Evolutionary conservation across 2,797 vertebrate species (phyloP), one percentile per base, ranked within the genome.

Genomic region (Coreius guichenoti): DNA sequence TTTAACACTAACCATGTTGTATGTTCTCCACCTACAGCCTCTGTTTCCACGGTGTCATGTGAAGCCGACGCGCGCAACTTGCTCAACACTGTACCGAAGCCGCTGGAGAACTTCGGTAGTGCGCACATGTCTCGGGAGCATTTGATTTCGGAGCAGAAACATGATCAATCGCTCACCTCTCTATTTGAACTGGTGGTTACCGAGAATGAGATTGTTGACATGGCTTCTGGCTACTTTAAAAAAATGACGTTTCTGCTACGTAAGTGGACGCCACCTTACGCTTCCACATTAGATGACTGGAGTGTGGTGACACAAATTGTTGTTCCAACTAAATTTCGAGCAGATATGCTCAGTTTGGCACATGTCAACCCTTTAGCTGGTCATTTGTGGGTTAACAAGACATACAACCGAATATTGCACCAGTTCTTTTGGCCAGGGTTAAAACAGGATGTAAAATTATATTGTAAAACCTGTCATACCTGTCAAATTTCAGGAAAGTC

Each of bases 321-420:
- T 1, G 58, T 84, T 13, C 77, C 69, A 1, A 2, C 1, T 1
- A 1, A 0, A 0, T 69, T 43, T 23, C 12, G 26, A 1, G 1
- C 0, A 17, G n/a, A 75, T 3, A 47, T 81, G 16, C 29, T 58
- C 1, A 56, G 4, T 8, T 7, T 84, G 7, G 86, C 81, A 0
- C 81, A 87, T 47, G 58, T 31, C 14, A 67, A 31, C 17, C 63
- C 16, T 8, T 67, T 67, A 67, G 29, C 2, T 67, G 29, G 63
- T 29, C 86, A 87, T n/a, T n/a, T 87, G 1, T 82, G 82, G 5
- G 19, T 87, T 5, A 80, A 8, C 1, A 80, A 87, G 65, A 84
- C 86, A 0, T 84, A 76, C n/a, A 11, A 81, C 4, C 31, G n/a
- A 14, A 12, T 87, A 1, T 43, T 79, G 26, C 2, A n/a, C 0